Base-by-base conservation (phyloP, 2,888 invertebrate species). In the Ectemnius continuus region DNA sequence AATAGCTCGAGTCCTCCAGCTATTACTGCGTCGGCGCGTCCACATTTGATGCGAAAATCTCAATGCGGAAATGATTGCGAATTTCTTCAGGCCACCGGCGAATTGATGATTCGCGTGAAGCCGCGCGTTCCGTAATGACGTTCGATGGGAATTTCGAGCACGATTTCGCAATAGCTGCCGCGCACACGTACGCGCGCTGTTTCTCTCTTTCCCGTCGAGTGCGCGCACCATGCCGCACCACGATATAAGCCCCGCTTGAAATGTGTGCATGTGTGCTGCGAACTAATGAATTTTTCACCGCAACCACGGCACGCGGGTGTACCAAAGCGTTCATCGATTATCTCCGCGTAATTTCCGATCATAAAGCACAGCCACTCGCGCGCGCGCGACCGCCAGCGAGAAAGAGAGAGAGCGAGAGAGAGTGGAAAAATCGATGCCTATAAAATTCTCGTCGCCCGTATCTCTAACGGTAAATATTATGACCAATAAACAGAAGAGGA, bases 151-250 rank as follows among this genome's bases (percentile, higher is more conserved):
- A 77, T 82, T 82, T 80, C 79, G 61, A 68, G 71, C 73, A 47
- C 80, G 76, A 76, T 73, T 76, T 77, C 75, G 77, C 81, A 76
- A 72, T 82, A 79, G 78, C 73, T 82, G 73, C 68, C 63, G 68
- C 16, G 16, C 13, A 52, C 14, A 14, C 16, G 6, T 52, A 13
- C 52, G n/a, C 8, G 4, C 0, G 0, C 52, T 36, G 36, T 36
- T 36, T 36, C 36, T 36, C 36, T 6, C 36, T 36, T 36, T 36
- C 8, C 1, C 52, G 52, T 6, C 52, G 11, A 14, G 36, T 52
- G 5, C 13, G 5, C 13, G 16, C 13, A 13, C 52, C 16, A 52
- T 52, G 16, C 52, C 52, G 52, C 13, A 11, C n/a, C 47, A 11
- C 13, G 47, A 47, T 14, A 64, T 60, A 66, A 57, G 52, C 65